Evolutionary conservation across 2,113 vertebrate genomes (phyloP), one percentile per base, ranked within the genome.

Genomic region (Urocolius indicus): DNA sequence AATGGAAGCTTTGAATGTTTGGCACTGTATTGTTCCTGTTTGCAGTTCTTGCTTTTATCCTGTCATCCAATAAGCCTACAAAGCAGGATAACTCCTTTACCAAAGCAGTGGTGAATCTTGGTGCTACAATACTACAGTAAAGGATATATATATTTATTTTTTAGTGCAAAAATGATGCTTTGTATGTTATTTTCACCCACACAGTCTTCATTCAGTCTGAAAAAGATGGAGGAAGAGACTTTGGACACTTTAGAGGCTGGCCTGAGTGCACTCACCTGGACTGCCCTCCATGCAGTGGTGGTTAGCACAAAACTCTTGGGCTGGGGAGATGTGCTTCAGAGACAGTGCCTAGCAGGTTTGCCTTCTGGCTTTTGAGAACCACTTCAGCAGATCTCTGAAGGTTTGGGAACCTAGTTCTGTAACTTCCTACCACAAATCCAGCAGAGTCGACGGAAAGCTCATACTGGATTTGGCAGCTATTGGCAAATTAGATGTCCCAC

Each of bases 291-390:
- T 1, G 1, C 3, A 26, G 23, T 14, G 49, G 26, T 17, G 27
- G 4, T 6, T 16, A 45, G 36, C 21, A n/a, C 59, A 61, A 61
- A 43, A 7, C 7, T 30, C 34, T 17, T 32, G 12, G 16, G 9
- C 12, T 17, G 27, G 5, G 11, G 11, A 69, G 34, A 2, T 52
- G 12, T 51, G 46, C 48, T 51, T 49, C 30, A 66, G 36, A 57
- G 65, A 13, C 9, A 22, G 21, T 2, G 5, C 24, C 27, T 58
- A 1, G 7, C 0, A 0, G 7, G 21, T 90, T 83, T 59, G 15
- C 26, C 13, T 86, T 2, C 20, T 38, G 18, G 9, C 30, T 72
- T 30, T 41, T n/a, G 27, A 46, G 16, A 41, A 79, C 34, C 32
- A 20, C 51, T 19, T 20, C 36, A 69, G 92, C 41, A 49, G 9